Percentiles rank a stretch among this genome's conserved stretches.
These are phyloP conservation scores for Vidua macroura DNA, from an alignment of 2,113 vertebrate species.

Conservation along the genomic window DNA sequence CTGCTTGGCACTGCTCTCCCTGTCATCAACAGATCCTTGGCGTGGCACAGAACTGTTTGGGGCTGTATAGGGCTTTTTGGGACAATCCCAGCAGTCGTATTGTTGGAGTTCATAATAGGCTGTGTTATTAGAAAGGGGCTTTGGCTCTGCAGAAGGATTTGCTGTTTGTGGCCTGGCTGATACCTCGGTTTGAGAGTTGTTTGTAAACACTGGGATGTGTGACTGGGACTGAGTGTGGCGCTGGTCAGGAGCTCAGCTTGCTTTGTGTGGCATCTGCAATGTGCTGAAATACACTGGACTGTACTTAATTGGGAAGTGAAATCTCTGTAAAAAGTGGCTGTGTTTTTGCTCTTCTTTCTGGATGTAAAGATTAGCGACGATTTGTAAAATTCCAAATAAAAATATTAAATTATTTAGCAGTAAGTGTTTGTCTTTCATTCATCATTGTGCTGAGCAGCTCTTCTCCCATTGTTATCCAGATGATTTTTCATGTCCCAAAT, in stretches of 20 bases:
- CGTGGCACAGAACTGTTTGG: not conserved
- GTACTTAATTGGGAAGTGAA: not conserved
- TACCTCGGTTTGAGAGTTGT: not conserved
- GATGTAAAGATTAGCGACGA: constrained; percentile 18
- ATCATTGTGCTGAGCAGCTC: not conserved
- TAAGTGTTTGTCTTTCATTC: constrained; percentile 60
- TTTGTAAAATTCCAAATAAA: constrained; percentile 52
- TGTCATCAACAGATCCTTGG: not conserved
- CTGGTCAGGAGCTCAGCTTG: not conserved
- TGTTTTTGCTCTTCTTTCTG: not conserved
- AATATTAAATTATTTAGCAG: constrained; percentile 21
- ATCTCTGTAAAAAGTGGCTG: not conserved
- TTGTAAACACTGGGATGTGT: not conserved
- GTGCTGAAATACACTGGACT: not conserved
- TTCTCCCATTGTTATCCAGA: not conserved
- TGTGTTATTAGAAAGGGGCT: not conserved
- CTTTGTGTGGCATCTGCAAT: not conserved
- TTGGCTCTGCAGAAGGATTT: not conserved
- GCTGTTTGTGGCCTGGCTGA: not conserved
- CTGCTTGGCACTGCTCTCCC: not conserved
- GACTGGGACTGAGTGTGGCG: not conserved
- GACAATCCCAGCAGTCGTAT: constrained; percentile 13
- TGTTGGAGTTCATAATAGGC: not conserved
- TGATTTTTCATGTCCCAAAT: not conserved
- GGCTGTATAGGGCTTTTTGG: not conserved